Base-by-base conservation (phyloP, 2,113 vertebrate species). In the Psettodes erumei region DNA sequence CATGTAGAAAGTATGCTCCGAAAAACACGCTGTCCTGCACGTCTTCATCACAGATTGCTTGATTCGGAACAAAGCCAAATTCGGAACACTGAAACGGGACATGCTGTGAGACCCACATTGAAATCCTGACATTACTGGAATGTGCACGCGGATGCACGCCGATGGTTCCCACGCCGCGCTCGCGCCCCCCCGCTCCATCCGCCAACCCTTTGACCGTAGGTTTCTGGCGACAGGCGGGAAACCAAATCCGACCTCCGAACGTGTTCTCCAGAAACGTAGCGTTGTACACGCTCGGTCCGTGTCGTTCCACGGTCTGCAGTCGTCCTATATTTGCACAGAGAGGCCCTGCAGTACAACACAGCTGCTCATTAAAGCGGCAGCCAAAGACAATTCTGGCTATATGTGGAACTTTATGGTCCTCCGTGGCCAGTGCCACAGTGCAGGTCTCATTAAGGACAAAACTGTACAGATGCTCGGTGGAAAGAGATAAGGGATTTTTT, bases 371-470 rank as follows among this genome's bases (percentile, higher is more conserved):
- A 64, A 76, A 69, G 60, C 63, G 75, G 10, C 48, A 66, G 48
- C 77, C 75, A 72, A 82, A 61, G 56, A 73, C 35, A 61, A 77
- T n/a, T 75, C n/a, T 69, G 50, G 45, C 27, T 38, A 33, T 68
- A 58, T 56, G 28, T 78, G 65, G 68, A 58, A 21, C 58, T 59
- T 86, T 70, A 48, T 18, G 3, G 76, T 58, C 82, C 58, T 84
- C 25, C 27, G 64, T 37, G 58, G 30, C 55, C 27, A 2, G 50
- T 18, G 38, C 37, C 55, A 65, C 37, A 32, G 45, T 66, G 67
- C 56, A 68, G 71, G 65, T 59, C 23, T 68, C 87, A 86, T 84
- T 84, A 86, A 75, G 66, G 64, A 74, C 61, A 78, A 51, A 25
- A 10, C 27, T 48, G 50, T 82, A 66, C 75, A 82, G 74, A 86